Evolutionary conservation across 2,797 vertebrate genomes (phyloP).

Genomic region (Halcyon badia): DNA sequence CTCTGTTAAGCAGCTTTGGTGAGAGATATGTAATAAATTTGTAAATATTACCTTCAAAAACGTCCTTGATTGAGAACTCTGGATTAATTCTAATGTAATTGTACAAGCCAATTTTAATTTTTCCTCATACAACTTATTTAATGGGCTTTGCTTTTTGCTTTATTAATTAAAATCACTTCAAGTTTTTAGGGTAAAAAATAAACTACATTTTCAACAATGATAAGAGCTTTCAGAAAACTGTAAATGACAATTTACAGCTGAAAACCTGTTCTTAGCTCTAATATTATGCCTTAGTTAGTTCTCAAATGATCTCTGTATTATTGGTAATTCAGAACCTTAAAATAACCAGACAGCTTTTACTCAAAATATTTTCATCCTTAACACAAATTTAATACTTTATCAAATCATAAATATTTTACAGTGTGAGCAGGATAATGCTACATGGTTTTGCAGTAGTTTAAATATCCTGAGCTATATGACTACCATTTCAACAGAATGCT

Average conservation of each 20-base stretch:
- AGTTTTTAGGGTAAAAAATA: not conserved
- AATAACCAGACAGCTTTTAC: not conserved
- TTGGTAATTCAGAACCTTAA: not conserved
- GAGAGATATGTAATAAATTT: not conserved
- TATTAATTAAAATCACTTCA: not conserved
- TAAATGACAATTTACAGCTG: not conserved
- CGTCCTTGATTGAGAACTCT: not conserved
- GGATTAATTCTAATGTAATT: not conserved
- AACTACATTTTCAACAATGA: not conserved
- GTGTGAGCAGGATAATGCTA: not conserved
- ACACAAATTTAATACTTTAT: not conserved
- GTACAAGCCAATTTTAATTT: not conserved
- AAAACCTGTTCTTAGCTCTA: not conserved
- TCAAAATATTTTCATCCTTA: not conserved
- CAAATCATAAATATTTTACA: not conserved
- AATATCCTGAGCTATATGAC: rapidly evolving
- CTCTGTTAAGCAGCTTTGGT: not conserved
- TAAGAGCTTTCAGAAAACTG: not conserved
- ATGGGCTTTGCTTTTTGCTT: not conserved
- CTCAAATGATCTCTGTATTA: not conserved
- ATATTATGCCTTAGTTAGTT: too few species aligned
- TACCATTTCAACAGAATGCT: not conserved
- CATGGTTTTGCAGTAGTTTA: not conserved
- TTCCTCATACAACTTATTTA: not conserved
- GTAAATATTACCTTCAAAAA: not conserved